Evolutionary conservation across 2,113 vertebrate genomes (phyloP).

Genomic region (Empidonax alnorum): DNA sequence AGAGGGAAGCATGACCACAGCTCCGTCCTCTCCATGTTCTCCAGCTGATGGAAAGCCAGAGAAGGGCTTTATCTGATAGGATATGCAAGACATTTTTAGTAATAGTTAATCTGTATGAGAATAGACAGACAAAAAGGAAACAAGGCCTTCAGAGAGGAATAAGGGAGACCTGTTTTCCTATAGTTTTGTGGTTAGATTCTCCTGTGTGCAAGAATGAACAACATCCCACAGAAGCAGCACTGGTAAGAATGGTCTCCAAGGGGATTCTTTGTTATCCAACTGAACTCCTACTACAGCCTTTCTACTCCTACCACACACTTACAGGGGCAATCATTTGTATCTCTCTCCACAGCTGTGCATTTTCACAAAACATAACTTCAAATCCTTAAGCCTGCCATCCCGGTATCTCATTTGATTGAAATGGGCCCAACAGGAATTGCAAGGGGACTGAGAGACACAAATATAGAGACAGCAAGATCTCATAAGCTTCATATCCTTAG

Average conservation of each 20-base stretch:
- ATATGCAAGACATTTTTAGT: not conserved
- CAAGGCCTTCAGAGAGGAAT: not conserved
- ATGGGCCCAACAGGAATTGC: not conserved
- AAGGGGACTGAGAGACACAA: not conserved
- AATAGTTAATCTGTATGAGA: not conserved
- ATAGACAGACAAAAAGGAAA: not conserved
- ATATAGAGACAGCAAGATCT: not conserved
- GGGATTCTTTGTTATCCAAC: not conserved
- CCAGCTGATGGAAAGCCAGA: not conserved
- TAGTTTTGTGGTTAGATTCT: not conserved
- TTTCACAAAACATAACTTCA: conserved; percentile 10
- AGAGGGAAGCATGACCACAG: not conserved
- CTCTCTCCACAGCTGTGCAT: not conserved
- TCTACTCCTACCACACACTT: not conserved
- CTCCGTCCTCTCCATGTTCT: not conserved
- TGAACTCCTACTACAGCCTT: not conserved
- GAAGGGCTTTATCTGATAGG: not conserved
- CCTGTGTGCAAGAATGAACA: not conserved
- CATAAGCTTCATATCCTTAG: not conserved
- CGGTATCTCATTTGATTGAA: not conserved
- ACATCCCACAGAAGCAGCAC: not conserved
- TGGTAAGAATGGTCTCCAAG: not conserved
- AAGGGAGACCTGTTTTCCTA: not conserved
- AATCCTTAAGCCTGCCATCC: not conserved
- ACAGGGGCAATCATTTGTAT: not conserved